Evolutionary conservation across 2,888 invertebrate species (phyloP).

Genomic region (Tinea pellionella): DNA sequence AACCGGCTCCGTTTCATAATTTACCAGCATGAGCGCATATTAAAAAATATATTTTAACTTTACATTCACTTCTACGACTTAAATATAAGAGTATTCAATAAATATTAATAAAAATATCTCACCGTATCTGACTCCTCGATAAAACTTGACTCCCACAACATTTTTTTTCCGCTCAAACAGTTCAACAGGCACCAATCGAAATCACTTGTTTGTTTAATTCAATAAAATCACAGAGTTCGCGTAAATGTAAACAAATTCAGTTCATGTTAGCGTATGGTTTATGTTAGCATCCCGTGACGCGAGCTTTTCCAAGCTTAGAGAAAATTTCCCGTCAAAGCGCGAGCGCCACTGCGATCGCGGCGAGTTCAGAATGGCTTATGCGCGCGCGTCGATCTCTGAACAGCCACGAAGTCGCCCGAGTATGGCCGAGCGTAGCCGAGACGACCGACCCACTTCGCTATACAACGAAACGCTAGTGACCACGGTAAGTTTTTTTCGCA

Average conservation of each 20-base stretch:
- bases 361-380: slow-evolving; percentile 36
- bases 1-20: slow-evolving; percentile 50
- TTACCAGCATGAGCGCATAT: slow-evolving; percentile 26
- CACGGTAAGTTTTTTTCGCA: slow-evolving; percentile 52
- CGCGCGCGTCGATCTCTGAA: slow-evolving; percentile 36
- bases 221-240: slow-evolving; percentile 1
- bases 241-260: slow-evolving; percentile 29
- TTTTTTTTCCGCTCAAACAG: slow-evolving; percentile 34
- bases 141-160: slow-evolving; percentile 62
- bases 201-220: slow-evolving; percentile 29
- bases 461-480: slow-evolving; percentile 46
- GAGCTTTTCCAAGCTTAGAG: slow-evolving; percentile 23
- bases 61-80: slow-evolving; percentile 13
- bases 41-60: slow-evolving; percentile 27
- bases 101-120: slow-evolving; percentile 30
- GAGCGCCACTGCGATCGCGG: slow-evolving; percentile 33
- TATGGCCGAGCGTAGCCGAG: slow-evolving; percentile 42
- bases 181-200: slow-evolving; percentile 42
- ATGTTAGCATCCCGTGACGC: slow-evolving; percentile 42
- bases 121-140: slow-evolving; percentile 60
- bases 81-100: slow-evolving; percentile 17
- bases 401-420: slow-evolving; percentile 40
- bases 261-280: slow-evolving; percentile 31
- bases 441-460: slow-evolving; percentile 52
- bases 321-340: slow-evolving; percentile 23